Conservation (phyloP, 2,797 vertebrate genomes). For the Spinus olivaceus region DNA sequence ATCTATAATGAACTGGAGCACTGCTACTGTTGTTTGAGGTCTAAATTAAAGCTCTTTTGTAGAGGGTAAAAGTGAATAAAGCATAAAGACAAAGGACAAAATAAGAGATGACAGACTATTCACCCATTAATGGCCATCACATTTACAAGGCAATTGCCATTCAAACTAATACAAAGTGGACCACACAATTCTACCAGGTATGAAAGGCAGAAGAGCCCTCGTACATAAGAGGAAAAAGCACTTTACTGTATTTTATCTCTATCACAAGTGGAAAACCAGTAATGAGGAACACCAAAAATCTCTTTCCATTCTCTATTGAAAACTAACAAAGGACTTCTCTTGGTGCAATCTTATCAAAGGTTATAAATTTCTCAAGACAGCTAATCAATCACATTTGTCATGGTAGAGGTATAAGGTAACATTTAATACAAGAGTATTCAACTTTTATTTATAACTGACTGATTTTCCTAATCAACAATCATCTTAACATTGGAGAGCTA, state of each 20-base stretch:
- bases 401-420: background rate
- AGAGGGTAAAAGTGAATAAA: conserved; percentile 40
- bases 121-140: background rate
- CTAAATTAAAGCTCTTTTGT: conserved; percentile 10
- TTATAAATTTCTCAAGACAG: background rate
- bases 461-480: background rate
- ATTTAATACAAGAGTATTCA: background rate
- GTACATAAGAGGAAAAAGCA: conserved; percentile 36
- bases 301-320: background rate
- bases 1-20: background rate
- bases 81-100: conserved; percentile 43
- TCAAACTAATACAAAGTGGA: background rate
- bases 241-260: conserved; percentile 37
- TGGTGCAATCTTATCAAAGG: background rate
- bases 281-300: background rate
- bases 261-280: conserved; percentile 14
- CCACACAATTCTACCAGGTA: conserved; percentile 26
- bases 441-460: background rate
- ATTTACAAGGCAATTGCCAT: conserved; percentile 32
- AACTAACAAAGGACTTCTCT: background rate
- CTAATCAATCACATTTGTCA: background rate
- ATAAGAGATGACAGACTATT: background rate
- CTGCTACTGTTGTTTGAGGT: background rate
- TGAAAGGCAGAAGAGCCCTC: conserved; percentile 44
- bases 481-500: background rate